A percentile compares a stretch with the other conserved stretches of the same genome.
Conservation (phyloP, 2,888 invertebrate genomes). For the Watsonalla binaria region DNA sequence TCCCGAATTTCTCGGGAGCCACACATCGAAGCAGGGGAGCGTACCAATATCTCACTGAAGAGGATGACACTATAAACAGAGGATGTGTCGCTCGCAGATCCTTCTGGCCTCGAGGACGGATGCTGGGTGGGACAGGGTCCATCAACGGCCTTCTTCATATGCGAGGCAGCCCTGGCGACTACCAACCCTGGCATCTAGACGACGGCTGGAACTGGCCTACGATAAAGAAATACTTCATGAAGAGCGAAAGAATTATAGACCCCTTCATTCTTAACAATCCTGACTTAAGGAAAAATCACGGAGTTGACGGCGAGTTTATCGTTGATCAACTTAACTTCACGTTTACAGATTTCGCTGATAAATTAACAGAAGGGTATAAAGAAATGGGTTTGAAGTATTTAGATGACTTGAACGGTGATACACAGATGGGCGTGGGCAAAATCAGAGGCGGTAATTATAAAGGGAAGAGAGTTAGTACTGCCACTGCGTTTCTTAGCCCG, state of each 20-base stretch:
- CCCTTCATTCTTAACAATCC: slow-evolving; percentile 57
- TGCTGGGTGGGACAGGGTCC: slow-evolving; percentile 65
- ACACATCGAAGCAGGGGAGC: slow-evolving; percentile 45
- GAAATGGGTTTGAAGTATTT: slow-evolving; percentile 71
- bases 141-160: slow-evolving; percentile 65
- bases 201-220: slow-evolving; percentile 67
- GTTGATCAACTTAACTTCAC: slow-evolving; percentile 71
- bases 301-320: slow-evolving; percentile 69
- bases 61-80: slow-evolving; percentile 44
- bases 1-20: slow-evolving; percentile 55
- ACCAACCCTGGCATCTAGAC: slow-evolving; percentile 51
- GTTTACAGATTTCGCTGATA: slow-evolving; percentile 47
- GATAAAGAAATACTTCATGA: slow-evolving; percentile 57
- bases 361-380: slow-evolving; percentile 56
- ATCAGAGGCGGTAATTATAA: slow-evolving; percentile 70
- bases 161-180: slow-evolving; percentile 60
- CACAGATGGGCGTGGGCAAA: slow-evolving; percentile 76
- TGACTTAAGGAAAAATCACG: slow-evolving; percentile 54
- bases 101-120: slow-evolving; percentile 64
- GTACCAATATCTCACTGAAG: slow-evolving; percentile 61
- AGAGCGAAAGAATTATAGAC: slow-evolving; percentile 62
- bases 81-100: slow-evolving; percentile 42
- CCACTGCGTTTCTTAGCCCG: slow-evolving; percentile 68
- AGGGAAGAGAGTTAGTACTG: slow-evolving; percentile 76
- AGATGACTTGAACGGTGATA: slow-evolving; percentile 58